Percentiles rank a stretch among this genome's conserved stretches.
Conservation (phyloP, 1,140 invertebrate species). For the Brachionus asplanchnoidis region DNA sequence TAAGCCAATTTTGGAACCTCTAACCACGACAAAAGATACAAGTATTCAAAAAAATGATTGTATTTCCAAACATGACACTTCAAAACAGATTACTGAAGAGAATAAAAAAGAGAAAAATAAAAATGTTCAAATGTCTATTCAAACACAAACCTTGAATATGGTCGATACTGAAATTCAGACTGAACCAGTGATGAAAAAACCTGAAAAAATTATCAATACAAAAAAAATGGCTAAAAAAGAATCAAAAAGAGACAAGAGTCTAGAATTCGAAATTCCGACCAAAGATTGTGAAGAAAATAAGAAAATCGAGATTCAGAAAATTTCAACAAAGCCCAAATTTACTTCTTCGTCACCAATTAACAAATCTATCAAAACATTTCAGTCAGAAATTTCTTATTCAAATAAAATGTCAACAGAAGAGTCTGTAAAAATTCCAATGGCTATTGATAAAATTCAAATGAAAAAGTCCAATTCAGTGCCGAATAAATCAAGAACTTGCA, state of each 20-base stretch:
- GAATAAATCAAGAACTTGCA: not conserved
- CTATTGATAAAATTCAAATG: not conserved
- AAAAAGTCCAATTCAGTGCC: not conserved
- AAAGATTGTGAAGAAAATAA: not conserved
- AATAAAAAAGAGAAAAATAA: not conserved
- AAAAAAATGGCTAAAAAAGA: not conserved
- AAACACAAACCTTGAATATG: constrained; percentile 14
- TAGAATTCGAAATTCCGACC: constrained; percentile 9
- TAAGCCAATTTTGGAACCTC: not conserved
- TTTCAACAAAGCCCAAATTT: not conserved
- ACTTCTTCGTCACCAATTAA: constrained; percentile 2
- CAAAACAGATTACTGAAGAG: not conserved
- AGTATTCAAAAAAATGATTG: not conserved
- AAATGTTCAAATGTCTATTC: not conserved
- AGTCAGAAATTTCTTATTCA: not conserved
- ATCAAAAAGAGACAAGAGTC: not conserved
- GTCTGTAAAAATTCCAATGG: not conserved
- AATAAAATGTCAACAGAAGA: not conserved
- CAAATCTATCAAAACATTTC: not conserved
- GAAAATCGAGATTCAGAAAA: not conserved
- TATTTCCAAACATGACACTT: not conserved
- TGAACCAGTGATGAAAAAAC: not conserved
- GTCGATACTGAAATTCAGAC: constrained; percentile 3
- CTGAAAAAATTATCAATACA: not conserved
- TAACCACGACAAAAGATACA: not conserved